These are phyloP conservation scores for Chiloscyllium plagiosum DNA, from an alignment of 2,113 vertebrate genomes.

Conservation along the genomic window DNA sequence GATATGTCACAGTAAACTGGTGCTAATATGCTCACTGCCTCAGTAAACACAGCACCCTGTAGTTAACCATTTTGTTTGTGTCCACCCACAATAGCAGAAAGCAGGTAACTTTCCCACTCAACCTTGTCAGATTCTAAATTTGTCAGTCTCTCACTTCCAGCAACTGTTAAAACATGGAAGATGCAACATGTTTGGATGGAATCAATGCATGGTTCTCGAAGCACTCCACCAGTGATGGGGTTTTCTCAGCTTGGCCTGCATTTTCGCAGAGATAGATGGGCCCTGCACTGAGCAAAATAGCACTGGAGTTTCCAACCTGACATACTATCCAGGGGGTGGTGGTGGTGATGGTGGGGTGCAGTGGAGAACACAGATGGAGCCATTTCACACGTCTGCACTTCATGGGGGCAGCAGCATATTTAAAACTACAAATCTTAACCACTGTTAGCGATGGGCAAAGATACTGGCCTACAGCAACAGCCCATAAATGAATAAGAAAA, in stretches of 20 bases:
- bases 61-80: neutral
- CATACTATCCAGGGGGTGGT: too few relatives aligned
- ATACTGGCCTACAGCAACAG: too few relatives aligned
- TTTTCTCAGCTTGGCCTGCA: neutral
- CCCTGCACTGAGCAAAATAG: too few relatives aligned
- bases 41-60: neutral
- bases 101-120: neutral
- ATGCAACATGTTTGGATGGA: neutral
- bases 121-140: neutral
- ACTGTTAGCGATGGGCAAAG: too few relatives aligned
- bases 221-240: neutral
- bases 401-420: too few relatives aligned
- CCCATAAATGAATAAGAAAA: too few relatives aligned
- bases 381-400: too few relatives aligned
- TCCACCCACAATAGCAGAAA: neutral
- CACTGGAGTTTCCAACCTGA: too few relatives aligned
- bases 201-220: neutral
- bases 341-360: too few relatives aligned
- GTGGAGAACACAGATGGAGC: too few relatives aligned
- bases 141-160: neutral
- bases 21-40: neutral
- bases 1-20: neutral
- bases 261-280: too few relatives aligned
- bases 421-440: too few relatives aligned
- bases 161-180: neutral